Evolutionary conservation across 1,140 invertebrate species (phyloP).

Genomic region (Ceratina japonica): DNA sequence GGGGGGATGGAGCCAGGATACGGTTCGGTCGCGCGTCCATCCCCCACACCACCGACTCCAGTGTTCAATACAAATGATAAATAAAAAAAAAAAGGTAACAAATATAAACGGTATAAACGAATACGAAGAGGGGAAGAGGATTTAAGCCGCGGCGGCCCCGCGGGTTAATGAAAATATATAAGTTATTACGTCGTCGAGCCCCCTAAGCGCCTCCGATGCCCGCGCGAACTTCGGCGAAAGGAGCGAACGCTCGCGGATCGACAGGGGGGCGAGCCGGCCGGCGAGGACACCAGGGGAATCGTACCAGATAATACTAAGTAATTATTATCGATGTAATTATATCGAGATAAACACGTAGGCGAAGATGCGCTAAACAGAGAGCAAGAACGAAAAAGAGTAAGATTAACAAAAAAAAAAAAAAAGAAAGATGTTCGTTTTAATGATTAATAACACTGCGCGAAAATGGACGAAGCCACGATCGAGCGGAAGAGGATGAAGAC

Average conservation of each 20-base stretch:
- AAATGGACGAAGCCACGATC: slow-evolving; percentile 29
- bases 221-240: background rate
- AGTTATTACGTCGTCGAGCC: slow-evolving; percentile 37
- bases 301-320: slow-evolving; percentile 75
- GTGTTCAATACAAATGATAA: slow-evolving; percentile 72
- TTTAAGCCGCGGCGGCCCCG: slow-evolving; percentile 21
- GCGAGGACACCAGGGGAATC: slow-evolving; percentile 69
- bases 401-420: too few relatives aligned
- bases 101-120: slow-evolving; percentile 42
- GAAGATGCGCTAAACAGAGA: slow-evolving; percentile 60
- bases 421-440: slow-evolving; percentile 31
- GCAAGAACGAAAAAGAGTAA: slow-evolving; percentile 40
- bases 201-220: slow-evolving; percentile 8
- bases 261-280: slow-evolving; percentile 60
- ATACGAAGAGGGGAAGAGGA: slow-evolving; percentile 4
- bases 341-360: slow-evolving; percentile 61
- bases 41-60: slow-evolving; percentile 78
- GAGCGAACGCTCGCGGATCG: slow-evolving; percentile 10
- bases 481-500: slow-evolving; percentile 18
- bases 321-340: slow-evolving; percentile 74
- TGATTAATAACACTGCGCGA: slow-evolving; percentile 25
- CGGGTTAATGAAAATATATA: slow-evolving; percentile 28
- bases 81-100: slow-evolving; percentile 50
- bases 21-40: slow-evolving; percentile 64
- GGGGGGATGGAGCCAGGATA: slow-evolving; percentile 48